phyloP scores from a whole-genome alignment of 2,797 vertebrate species.

The Semaprochilodus insignis region DNA sequence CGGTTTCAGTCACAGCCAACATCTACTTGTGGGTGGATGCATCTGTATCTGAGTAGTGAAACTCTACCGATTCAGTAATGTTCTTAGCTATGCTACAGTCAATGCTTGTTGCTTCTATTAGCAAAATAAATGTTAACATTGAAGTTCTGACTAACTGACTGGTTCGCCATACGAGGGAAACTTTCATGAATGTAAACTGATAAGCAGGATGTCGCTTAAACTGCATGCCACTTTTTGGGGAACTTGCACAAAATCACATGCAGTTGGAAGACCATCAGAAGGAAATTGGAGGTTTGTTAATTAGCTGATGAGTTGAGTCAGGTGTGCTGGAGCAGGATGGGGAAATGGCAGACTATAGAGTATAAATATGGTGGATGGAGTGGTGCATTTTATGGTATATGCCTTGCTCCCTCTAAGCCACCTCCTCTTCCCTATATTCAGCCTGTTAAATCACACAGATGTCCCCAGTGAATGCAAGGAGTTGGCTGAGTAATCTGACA shows the following conservation, averaged over 20 bases:
- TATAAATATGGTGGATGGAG: neutral
- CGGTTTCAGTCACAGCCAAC: too few relatives aligned
- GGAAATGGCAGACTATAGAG: neutral
- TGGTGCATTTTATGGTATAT: neutral
- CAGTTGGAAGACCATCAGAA: neutral
- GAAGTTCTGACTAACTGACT: too few relatives aligned
- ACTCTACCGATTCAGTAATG: too few relatives aligned
- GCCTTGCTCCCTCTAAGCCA: neutral
- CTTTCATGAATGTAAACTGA: too few relatives aligned
- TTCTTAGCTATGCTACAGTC: too few relatives aligned
- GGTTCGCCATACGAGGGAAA: too few relatives aligned
- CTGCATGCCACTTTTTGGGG: neutral
- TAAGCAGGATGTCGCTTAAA: neutral
- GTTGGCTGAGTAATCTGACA: constrained; percentile 1
- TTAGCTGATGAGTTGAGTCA: neutral
- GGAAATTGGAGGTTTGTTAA: neutral
- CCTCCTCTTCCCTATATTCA: neutral
- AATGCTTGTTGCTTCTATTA: too few relatives aligned
- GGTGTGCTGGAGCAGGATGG: neutral
- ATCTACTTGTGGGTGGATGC: too few relatives aligned
- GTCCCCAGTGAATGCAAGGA: neutral
- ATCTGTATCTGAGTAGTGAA: too few relatives aligned
- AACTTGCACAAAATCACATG: neutral
- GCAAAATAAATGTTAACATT: too few relatives aligned
- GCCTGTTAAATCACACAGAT: constrained; percentile 13